Evolutionary conservation across 2,113 vertebrate species (phyloP), one percentile per base, ranked within the genome.

Genomic region (Chloroceryle aenea): DNA sequence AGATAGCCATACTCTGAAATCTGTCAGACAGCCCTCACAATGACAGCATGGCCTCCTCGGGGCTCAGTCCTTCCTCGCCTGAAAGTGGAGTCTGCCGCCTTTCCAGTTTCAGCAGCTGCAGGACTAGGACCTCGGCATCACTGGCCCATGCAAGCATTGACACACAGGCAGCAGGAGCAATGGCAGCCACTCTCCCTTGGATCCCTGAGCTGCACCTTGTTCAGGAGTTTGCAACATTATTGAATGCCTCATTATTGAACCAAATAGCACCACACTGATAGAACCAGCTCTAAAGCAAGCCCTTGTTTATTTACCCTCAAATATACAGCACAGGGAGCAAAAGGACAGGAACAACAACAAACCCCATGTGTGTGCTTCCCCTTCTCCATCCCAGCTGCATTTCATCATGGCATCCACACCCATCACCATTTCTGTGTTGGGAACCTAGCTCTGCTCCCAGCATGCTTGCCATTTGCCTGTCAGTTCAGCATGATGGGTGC

Each of bases 81-180:
- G 42, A 95, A 87, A 90, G 30, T 20, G 22, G 40, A 74, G 47
- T 22, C 21, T 75, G 47, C 16, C 15, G 81, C 14, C 76, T 83
- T 83, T 53, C 50, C 32, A 68, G 52, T 43, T 78, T 45, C 62
- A 64, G 48, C 47, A 58, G 32, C 58, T 6, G 2, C 55, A 64
- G 58, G 29, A 71, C 13, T 13, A 50, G 47, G 58, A 89, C 21
- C 23, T 82, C 26, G 21, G 42, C 34, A 43, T 27, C 61, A 73
- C 73, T 63, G 30, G 16, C 26, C 40, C 4, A 0, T 6, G 6
- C 0, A 0, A 62, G 36, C 3, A 7, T 50, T 36, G 76, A 47
- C 14, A 25, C 12, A 38, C 1, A 2, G 47, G 40, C 61, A 58
- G 38, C 11, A 14, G 22, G 20, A 93, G 52, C 56, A 94, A 87